phyloP scores from a whole-genome alignment of 2,113 vertebrate genomes.

The Narcine bancroftii region DNA sequence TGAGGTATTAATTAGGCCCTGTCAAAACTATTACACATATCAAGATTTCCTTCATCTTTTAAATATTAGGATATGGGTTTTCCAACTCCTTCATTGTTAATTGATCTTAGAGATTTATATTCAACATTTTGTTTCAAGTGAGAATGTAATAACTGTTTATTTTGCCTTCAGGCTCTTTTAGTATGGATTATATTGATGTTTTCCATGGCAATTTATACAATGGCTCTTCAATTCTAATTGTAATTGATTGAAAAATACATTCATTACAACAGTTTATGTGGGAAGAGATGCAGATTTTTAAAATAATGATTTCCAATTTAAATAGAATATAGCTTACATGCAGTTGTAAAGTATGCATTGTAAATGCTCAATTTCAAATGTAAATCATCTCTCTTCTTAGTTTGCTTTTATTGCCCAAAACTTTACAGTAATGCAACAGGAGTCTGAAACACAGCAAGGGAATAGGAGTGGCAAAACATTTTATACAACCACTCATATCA shows the following conservation, averaged over 20 bases:
- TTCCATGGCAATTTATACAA: neutral
- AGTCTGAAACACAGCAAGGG: too few relatives aligned
- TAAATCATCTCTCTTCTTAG: too few relatives aligned
- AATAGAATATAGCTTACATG: neutral
- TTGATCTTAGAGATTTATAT: neutral
- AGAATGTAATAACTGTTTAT: neutral
- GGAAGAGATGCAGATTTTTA: slow-evolving; percentile 17
- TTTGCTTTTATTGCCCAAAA: too few relatives aligned
- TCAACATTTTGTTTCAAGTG: neutral
- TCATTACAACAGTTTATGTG: neutral
- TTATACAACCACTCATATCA: too few relatives aligned
- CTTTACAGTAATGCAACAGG: too few relatives aligned
- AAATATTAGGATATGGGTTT: neutral
- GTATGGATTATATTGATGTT: neutral
- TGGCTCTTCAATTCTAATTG: slow-evolving; percentile 6
- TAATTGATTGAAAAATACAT: slow-evolving; percentile 9
- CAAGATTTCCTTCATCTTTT: neutral
- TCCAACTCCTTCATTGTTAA: slow-evolving; percentile 20
- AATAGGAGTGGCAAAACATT: too few relatives aligned
- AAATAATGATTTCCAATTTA: slow-evolving; percentile 4
- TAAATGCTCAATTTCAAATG: neutral
- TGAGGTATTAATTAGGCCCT: neutral
- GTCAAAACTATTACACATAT: neutral
- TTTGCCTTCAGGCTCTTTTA: neutral
- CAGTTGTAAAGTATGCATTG: neutral